phyloP scores from a whole-genome alignment of 1,140 invertebrate species.

The Leptinotarsa lineolata region DNA sequence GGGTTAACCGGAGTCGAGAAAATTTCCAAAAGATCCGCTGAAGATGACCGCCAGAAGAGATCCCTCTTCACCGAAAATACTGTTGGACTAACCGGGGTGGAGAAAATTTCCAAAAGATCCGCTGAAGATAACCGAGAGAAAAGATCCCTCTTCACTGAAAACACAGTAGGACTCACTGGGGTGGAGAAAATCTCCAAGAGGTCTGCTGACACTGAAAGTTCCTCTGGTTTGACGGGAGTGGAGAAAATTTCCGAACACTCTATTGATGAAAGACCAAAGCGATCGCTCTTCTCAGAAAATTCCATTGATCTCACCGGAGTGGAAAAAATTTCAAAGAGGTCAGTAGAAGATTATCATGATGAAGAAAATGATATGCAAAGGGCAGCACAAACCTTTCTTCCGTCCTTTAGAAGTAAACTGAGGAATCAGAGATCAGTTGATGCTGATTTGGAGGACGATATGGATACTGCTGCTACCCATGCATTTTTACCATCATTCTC shows the following conservation, averaged over 20 bases:
- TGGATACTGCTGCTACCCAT: background rate
- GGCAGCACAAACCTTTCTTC: constrained; percentile 32
- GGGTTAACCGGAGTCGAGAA: constrained; percentile 34
- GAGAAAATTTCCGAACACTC: constrained; percentile 33
- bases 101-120: constrained; percentile 38
- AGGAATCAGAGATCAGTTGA: constrained; percentile 1
- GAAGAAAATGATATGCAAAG: constrained; percentile 31
- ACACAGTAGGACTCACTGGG: constrained; percentile 25
- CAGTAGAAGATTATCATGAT: constrained; percentile 23
- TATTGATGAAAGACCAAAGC: constrained; percentile 16
- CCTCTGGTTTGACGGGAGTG: constrained; percentile 30
- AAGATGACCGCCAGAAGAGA: constrained; percentile 28
- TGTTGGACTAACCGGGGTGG: constrained; percentile 32
- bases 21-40: constrained; percentile 35
- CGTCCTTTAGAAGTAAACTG: constrained; percentile 33
- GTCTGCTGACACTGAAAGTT: constrained; percentile 28
- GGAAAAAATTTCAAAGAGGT: constrained; percentile 38
- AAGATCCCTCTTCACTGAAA: constrained; percentile 32
- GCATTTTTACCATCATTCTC: background rate
- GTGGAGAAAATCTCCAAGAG: constrained; percentile 39
- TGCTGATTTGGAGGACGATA: background rate
- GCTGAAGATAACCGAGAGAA: constrained; percentile 19
- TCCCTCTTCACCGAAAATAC: constrained; percentile 36
- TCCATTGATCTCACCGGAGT: constrained; percentile 31
- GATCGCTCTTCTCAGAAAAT: constrained; percentile 32